Evolutionary conservation across 2,888 invertebrate genomes (phyloP), one percentile per base, ranked within the genome.

Genomic region (Coecobrya sp.): DNA sequence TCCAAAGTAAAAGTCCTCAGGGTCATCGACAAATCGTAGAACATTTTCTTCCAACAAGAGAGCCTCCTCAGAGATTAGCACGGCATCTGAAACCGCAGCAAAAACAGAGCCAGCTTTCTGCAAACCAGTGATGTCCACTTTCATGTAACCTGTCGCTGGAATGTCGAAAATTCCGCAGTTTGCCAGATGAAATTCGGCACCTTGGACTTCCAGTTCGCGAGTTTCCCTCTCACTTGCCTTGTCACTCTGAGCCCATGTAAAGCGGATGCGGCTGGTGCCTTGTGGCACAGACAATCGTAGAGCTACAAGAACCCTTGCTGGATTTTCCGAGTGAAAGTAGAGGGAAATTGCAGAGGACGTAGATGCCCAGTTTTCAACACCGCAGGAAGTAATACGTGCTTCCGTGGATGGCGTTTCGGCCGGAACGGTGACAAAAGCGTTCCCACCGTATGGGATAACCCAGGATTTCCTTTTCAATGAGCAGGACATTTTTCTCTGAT

Each of bases 1-100:
- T 5, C 94, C 94, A 81, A 93, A 95, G 76, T 95, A 94, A 76
- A 93, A 94, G 10, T 94, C 93, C 4, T n/a, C 85, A 1, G 91
- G 87, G 10, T 93, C 92, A 1, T 68, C 76, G 0, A 92, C 92
- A 88, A 92, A 93, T 45, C 84, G 59, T 0, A 93, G 2, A 10
- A 22, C 0, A 0, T 52, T 89, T 22, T 79, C 65, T n/a, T 91
- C 89, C 45, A 85, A 8, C 45, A 92, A 22, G 22, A 62, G 55
- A 79, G 62, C 16, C n/a, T 45, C 65, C 55, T 89, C 90, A 19
- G 82, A 86, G 2, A 91, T 11, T 8, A 94, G 7, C 1, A 94
- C 42, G 4, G 92, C 22, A 52, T 93, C 91, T 3, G 93, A 55
- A 4, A 93, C 86, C 7, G 93, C 76, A 8, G 93, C 94, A 70